These are phyloP conservation scores for Drosophila busckii DNA, from an alignment of 1,140 invertebrate species.

Conservation along the genomic window DNA sequence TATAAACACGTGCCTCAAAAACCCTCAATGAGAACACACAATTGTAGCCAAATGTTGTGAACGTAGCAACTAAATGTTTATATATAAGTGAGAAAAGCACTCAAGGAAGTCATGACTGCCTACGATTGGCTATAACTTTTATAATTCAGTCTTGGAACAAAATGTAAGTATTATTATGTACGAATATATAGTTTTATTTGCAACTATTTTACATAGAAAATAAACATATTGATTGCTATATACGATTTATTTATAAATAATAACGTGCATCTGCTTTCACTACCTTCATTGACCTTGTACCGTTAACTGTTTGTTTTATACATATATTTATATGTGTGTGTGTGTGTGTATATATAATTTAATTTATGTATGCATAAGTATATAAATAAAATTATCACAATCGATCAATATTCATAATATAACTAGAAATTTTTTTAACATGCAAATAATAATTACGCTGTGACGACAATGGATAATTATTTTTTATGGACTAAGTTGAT, in stretches of 20 bases:
- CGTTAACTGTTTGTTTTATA: conserved; percentile 1
- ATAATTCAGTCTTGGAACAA: no score
- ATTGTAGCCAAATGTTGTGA: no score
- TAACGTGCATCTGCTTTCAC: neutral
- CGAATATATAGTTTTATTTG: no score
- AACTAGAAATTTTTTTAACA: conserved; percentile 50
- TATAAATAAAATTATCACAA: conserved; percentile 76
- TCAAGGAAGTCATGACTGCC: no score
- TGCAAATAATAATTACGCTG: conserved; percentile 44
- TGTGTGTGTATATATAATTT: conserved; percentile 24
- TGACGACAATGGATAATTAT: conserved; percentile 26
- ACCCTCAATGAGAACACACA: no score
- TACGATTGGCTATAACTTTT: no score
- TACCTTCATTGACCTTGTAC: neutral
- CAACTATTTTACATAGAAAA: no score
- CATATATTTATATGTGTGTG: neutral
- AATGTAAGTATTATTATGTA: no score
- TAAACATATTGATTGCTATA: no score
- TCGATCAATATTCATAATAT: conserved; percentile 62
- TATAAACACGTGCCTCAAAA: no score
- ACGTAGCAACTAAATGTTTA: no score
- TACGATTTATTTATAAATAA: conserved; percentile 4
- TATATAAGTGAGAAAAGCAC: no score
- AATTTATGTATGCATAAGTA: conserved; percentile 30
- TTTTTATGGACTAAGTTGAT: neutral